A percentile compares a stretch with the other conserved stretches of the same genome.
phyloP scores from a whole-genome alignment of 2,888 invertebrate species.

The Dilophus febrilis region DNA sequence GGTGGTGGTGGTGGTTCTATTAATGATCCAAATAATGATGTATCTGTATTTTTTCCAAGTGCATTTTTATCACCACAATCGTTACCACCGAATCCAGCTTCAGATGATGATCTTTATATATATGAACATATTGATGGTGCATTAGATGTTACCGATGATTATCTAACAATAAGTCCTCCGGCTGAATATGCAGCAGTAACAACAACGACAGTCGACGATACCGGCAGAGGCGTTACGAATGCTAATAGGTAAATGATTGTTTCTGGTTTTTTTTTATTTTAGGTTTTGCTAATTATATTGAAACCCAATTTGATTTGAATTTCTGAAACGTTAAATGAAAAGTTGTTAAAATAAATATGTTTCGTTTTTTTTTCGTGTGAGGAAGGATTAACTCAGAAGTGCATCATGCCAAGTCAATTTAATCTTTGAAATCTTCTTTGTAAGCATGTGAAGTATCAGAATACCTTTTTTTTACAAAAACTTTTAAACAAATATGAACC shows the following conservation, averaged over 20 bases:
- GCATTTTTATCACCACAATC: conserved; percentile 26
- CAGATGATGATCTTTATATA: conserved; percentile 20
- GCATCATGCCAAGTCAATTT: no score
- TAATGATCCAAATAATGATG: conserved; percentile 14
- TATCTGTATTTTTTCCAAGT: conserved; percentile 19
- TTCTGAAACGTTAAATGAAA: no score
- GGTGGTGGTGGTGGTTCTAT: no score
- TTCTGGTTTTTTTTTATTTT: background rate
- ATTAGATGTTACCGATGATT: conserved; percentile 31
- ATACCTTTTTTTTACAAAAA: no score
- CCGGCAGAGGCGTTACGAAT: background rate
- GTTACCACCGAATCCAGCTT: conserved; percentile 17
- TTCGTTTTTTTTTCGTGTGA: no score
- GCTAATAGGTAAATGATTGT: no score
- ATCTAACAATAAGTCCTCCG: conserved; percentile 48
- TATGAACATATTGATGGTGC: conserved; percentile 24
- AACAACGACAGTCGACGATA: conserved; percentile 17
- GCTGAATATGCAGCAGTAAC: conserved; percentile 42
- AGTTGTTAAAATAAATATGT: no score
- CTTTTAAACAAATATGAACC: no score
- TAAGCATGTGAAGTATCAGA: no score
- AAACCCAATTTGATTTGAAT: no score
- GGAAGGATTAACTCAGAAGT: no score
- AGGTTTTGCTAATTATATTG: background rate
- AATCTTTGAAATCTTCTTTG: no score